Conservation (phyloP, 2,888 invertebrate genomes). For the Melipona bicolor region DNA sequence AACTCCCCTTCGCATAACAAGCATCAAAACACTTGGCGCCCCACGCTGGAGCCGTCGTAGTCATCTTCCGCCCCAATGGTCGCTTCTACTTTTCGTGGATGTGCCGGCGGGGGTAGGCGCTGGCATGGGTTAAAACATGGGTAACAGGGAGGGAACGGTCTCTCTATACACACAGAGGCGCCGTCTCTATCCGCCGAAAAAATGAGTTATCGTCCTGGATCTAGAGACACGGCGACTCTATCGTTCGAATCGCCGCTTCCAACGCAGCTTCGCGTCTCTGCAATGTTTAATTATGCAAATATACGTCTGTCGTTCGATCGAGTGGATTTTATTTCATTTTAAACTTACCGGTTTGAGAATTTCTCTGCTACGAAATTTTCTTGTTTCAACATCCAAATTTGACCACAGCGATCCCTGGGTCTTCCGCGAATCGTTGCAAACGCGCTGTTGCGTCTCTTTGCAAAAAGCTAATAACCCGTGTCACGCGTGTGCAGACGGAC, state of each 20-base stretch:
- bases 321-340: too few species aligned
- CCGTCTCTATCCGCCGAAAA: constrained; percentile 65
- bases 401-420: not conserved
- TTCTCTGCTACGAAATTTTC: too few species aligned
- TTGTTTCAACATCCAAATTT: not conserved
- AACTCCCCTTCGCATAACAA: constrained; percentile 75
- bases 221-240: constrained; percentile 42
- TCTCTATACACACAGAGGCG: constrained; percentile 58
- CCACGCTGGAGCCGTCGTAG: constrained; percentile 74
- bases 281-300: not conserved
- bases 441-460: not conserved
- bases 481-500: not conserved
- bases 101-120: constrained; percentile 59
- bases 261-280: not conserved
- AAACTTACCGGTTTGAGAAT: too few species aligned
- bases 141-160: constrained; percentile 40
- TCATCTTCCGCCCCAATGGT: constrained; percentile 62
- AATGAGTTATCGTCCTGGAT: constrained; percentile 64
- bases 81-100: constrained; percentile 70
- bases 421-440: not conserved
- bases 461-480: not conserved
- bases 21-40: constrained; percentile 81
- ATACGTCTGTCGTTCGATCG: too few species aligned
- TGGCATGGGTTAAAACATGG: constrained; percentile 70
- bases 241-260: constrained; percentile 37